phyloP scores from a whole-genome alignment of 2,797 vertebrate genomes.

The Molossus alvarezi region DNA sequence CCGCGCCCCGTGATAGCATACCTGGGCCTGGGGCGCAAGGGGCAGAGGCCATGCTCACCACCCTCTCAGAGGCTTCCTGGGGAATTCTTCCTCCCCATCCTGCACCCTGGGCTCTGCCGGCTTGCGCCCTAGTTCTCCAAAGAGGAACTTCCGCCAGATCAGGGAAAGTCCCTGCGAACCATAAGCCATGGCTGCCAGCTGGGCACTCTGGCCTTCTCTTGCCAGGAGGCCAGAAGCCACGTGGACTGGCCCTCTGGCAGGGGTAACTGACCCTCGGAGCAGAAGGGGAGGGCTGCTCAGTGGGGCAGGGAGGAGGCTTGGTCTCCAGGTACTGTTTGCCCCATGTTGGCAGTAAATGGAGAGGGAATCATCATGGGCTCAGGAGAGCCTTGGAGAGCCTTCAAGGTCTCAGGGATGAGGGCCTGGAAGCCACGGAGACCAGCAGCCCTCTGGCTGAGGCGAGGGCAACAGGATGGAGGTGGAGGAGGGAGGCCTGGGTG shows the following conservation, averaged over 20 bases:
- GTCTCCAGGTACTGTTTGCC: background rate
- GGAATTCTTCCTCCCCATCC: background rate
- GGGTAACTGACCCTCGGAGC: no score
- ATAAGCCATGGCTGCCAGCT: background rate
- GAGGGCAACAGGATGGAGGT: background rate
- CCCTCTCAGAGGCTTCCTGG: background rate
- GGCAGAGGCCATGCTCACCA: background rate
- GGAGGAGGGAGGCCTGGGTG: background rate
- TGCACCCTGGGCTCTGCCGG: background rate
- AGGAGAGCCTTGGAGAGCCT: background rate
- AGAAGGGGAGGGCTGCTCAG: no score
- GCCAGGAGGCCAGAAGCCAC: background rate
- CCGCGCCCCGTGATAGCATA: background rate
- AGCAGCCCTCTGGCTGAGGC: no score
- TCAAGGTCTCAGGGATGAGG: background rate
- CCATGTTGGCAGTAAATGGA: background rate
- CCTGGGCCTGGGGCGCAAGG: background rate
- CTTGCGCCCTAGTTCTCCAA: background rate
- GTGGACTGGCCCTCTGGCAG: background rate
- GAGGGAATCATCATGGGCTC: background rate
- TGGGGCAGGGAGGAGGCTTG: background rate
- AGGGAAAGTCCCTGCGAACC: background rate
- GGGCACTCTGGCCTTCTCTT: no score
- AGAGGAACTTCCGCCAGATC: background rate
- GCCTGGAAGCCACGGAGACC: background rate